Base-by-base conservation (phyloP, 1,140 invertebrate species). In the Camponotus pennsylvanicus region DNA sequence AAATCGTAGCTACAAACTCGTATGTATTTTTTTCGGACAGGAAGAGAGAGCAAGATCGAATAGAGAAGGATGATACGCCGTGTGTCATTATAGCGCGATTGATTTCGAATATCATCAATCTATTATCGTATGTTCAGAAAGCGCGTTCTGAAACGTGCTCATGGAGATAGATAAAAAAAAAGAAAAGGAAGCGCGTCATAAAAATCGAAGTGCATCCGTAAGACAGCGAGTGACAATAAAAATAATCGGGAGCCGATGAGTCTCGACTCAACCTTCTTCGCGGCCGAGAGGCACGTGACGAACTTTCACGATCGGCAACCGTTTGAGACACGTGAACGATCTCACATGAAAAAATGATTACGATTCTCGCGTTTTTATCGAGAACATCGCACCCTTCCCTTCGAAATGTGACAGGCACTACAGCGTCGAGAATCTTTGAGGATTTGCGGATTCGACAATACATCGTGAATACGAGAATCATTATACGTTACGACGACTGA, bases 301-400 rank as follows among this genome's bases (percentile, higher is more conserved):
- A 15, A 71, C 61, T 15, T 75, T 21, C 67, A 40, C 79, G 67
- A 82, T 82, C 79, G 67, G 79, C 79, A 57, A 49, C 18, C 78
- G 66, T 82, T 55, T 61, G 52, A 66, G 73, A 55, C 79, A 82
- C 67, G 79, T 82, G 79, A 82, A 73, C 67, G 79, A 82, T 73
- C 67, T 73, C 79, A 27, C 79, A 67, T 34, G 78, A 67, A 37
- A 21, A 21, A 32, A 66, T 45, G 66, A 80, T 66, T n/a, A 11
- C 78, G 52, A 82, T 34, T 82, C 67, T 71, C 67, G 21, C 7
- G 49, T 59, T 59, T 57, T 34, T 21, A 42, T 8, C 78, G 66
- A 59, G 66, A 69, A 45, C 32, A 21, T 52, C 76, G 27, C 27
- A 1, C 64, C 1, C 49, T 4, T 49, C 18, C n/a, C 11, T 80